These are phyloP conservation scores for Sesia bembeciformis DNA, from an alignment of 2,888 invertebrate species.

Conservation along the genomic window DNA sequence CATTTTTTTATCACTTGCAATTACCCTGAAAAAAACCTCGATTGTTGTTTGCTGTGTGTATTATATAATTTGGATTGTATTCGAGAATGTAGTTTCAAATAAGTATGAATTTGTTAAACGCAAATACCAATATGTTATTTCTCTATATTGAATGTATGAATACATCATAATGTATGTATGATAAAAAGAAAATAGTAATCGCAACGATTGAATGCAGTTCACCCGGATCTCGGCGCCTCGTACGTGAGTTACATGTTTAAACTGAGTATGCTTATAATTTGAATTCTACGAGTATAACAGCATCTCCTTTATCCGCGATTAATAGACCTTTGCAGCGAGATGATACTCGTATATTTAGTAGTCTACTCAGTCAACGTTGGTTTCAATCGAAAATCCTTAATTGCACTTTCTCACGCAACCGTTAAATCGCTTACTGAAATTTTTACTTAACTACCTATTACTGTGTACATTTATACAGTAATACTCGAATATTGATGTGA, in stretches of 20 bases:
- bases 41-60: too few species aligned
- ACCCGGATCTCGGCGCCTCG: not conserved
- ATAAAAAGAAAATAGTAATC: too few species aligned
- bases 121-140: too few species aligned
- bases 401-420: not conserved
- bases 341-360: not conserved
- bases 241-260: constrained; percentile 34
- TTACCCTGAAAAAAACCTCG: too few species aligned
- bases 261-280: constrained; percentile 25
- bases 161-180: too few species aligned
- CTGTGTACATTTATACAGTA: too few species aligned
- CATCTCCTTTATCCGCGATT: constrained; percentile 30
- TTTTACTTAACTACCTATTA: not conserved
- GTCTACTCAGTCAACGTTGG: not conserved
- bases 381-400: not conserved
- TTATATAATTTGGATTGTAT: too few species aligned
- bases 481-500: too few species aligned
- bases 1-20: too few species aligned
- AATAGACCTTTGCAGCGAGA: constrained; percentile 26
- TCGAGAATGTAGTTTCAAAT: too few species aligned
- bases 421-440: not conserved
- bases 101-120: too few species aligned
- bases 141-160: too few species aligned
- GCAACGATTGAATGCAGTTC: not conserved
- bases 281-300: constrained; percentile 25